Evolutionary conservation across 2,888 invertebrate species (phyloP).

Genomic region (Xestia c-nigrum): DNA sequence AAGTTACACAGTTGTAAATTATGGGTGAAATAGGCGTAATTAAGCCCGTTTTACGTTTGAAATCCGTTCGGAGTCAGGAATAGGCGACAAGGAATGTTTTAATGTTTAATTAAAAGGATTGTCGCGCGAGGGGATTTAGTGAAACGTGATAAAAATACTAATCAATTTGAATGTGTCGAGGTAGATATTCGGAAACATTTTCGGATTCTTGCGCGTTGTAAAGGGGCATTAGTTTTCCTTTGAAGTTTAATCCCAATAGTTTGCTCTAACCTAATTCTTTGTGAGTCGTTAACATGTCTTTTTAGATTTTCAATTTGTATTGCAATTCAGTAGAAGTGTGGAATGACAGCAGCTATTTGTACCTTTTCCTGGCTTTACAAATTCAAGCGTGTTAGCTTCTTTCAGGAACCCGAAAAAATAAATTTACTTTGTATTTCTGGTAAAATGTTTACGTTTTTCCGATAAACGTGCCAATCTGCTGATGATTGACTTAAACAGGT

Average conservation of each 20-base stretch:
- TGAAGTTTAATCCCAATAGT: conserved; percentile 44
- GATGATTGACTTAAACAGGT: not conserved
- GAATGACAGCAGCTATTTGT: conserved; percentile 22
- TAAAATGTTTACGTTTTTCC: not conserved
- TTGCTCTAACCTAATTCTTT: conserved; percentile 44
- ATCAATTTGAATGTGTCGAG: conserved; percentile 67
- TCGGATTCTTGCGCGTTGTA: conserved; percentile 34
- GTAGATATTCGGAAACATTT: conserved; percentile 46
- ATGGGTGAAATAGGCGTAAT: conserved; percentile 67
- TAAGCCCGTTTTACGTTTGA: conserved; percentile 67
- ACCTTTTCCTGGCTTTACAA: not conserved
- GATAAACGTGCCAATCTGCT: not conserved
- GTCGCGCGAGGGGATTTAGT: conserved; percentile 68
- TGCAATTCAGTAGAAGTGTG: not conserved
- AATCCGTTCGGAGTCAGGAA: conserved; percentile 65
- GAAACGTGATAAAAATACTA: conserved; percentile 76
- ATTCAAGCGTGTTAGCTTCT: not conserved
- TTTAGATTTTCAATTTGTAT: conserved; percentile 33
- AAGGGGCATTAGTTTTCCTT: conserved; percentile 35
- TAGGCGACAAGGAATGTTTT: conserved; percentile 69
- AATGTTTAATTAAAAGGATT: conserved; percentile 79
- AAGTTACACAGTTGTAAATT: conserved; percentile 66
- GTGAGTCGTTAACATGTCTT: conserved; percentile 34
- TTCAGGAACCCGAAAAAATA: not conserved
- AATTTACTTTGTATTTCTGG: not conserved